Conservation (phyloP, 1,140 invertebrate genomes). For the Atta texana region DNA sequence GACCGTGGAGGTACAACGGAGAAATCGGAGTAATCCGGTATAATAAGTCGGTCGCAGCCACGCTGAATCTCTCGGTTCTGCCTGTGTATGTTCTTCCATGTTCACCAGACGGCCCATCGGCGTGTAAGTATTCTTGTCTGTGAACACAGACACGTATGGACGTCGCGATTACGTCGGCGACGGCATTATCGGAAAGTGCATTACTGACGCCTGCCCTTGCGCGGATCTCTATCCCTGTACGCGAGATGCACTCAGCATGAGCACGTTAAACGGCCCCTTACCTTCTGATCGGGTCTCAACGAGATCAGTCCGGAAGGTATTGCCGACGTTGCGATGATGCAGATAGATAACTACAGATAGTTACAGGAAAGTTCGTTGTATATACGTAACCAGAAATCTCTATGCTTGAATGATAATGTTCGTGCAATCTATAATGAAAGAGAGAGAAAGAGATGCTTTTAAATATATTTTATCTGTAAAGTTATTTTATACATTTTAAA, state of each 20-base stretch:
- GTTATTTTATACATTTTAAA: conserved; percentile 2
- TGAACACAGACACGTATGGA: conserved; percentile 41
- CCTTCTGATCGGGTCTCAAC: conserved; percentile 62
- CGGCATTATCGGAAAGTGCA: conserved; percentile 76
- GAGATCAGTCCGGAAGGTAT: conserved; percentile 57
- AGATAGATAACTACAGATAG: conserved; percentile 13
- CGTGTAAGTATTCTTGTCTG: conserved; percentile 14
- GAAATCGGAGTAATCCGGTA: conserved; percentile 72
- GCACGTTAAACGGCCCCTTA: conserved; percentile 60
- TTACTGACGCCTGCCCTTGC: conserved; percentile 66
- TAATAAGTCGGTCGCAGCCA: conserved; percentile 48
- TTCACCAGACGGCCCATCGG: conserved; percentile 18
- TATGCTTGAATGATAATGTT: conserved; percentile 20
- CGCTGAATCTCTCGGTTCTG: conserved; percentile 39
- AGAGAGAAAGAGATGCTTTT: background rate
- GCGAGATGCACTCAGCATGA: conserved; percentile 63
- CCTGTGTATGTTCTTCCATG: background rate
- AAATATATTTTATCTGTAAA: conserved; percentile 13
- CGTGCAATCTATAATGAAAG: conserved; percentile 1
- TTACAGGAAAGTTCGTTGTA: background rate
- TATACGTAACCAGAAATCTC: background rate
- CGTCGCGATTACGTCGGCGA: conserved; percentile 69
- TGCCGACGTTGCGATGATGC: conserved; percentile 64
- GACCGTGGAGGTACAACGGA: conserved; percentile 52
- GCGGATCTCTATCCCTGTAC: conserved; percentile 66